Evolutionary conservation across 2,888 invertebrate species (phyloP), one percentile per base, ranked within the genome.

Genomic region (Caenorhabditis japonica): DNA sequence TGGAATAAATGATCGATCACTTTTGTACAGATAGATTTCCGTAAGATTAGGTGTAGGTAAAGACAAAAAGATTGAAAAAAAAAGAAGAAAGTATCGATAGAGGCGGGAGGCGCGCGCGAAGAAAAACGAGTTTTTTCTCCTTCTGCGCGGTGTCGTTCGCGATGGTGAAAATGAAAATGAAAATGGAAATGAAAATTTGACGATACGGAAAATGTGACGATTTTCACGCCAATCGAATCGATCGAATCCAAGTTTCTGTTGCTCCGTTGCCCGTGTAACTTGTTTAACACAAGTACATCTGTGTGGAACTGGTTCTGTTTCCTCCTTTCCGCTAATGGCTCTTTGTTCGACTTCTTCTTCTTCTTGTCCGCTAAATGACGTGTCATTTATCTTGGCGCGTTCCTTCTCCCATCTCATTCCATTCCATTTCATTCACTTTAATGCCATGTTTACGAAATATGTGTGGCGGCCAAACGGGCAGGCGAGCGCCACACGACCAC

Each of bases 391-490:
- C 62, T 64, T 62, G 62, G 38, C 51, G 44, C 53, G 41, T 19
- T 47, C 58, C 3, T 36, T 27, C 46, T 46, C 15, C 36, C 7
- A 27, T 12, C 15, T 27, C 17, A 19, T 30, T 30, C 25, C 43
- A 25, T 27, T 52, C 52, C 39, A 21, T 3, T 39, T 15, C 53
- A 21, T 43, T 56, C 46, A 43, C 47, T 64, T 64, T 64, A 64
- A 64, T 64, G 62, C 38, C 27, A 47, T 64, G 62, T 64, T 64
- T 64, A 64, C 62, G 62, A 55, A 64, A 46, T 53, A 55, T n/a
- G n/a, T n/a, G n/a, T n/a, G n/a, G n/a, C n/a, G n/a, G n/a, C n/a
- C n/a, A n/a, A n/a, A n/a, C n/a, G 55, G 46, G 62, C 46, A 27
- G 46, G 62, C 53, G 38, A 30, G n/a, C 39, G 53, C 46, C 62